A percentile compares a stretch with the other conserved stretches of the same genome.
These are phyloP conservation scores for Gallinago jamesoni DNA, from an alignment of 2,113 vertebrate genomes.

Conservation along the genomic window DNA sequence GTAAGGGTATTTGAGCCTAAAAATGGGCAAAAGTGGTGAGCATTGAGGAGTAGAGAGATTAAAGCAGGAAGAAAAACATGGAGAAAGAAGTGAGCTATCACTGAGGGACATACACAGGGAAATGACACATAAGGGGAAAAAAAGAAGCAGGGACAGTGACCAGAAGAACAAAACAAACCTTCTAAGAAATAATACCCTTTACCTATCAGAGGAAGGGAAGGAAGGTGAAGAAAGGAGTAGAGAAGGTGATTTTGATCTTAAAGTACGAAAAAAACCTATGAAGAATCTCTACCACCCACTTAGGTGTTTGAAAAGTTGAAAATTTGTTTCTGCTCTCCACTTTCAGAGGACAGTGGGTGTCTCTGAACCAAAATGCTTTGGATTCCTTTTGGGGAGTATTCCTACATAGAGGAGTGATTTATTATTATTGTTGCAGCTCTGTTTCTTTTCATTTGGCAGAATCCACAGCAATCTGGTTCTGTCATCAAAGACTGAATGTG, in stretches of 20 bases:
- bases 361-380: not conserved
- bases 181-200: not conserved
- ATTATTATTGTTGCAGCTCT: not conserved
- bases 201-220: not conserved
- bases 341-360: not conserved
- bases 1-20: not conserved
- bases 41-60: not conserved
- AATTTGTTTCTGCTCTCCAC: not conserved
- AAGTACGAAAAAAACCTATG: not conserved
- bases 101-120: not conserved
- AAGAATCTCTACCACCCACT: not conserved
- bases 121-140: rapidly evolving
- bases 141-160: not conserved
- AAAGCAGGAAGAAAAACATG: not conserved
- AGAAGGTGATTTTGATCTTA: not conserved
- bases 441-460: not conserved
- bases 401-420: not conserved
- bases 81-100: not conserved
- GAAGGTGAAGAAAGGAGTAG: not conserved
- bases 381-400: not conserved
- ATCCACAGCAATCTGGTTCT: not conserved
- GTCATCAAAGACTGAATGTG: not conserved
- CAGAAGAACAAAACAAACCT: not conserved
- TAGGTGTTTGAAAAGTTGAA: not conserved
- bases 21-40: not conserved